phyloP scores from a whole-genome alignment of 2,888 invertebrate genomes.

The Sarcophaga carnaria region DNA sequence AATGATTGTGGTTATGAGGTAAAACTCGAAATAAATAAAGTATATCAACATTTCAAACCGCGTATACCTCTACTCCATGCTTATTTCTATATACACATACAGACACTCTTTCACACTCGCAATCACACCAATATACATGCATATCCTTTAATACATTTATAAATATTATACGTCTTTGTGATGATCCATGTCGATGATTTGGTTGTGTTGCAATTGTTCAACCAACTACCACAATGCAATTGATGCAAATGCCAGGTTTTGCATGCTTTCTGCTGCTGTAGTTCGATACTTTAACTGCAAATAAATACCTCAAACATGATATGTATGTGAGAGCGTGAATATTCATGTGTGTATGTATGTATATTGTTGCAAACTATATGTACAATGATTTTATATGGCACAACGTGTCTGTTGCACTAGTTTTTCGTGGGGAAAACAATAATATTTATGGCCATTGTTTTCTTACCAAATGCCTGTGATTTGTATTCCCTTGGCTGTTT shows the following conservation, averaged over 20 bases:
- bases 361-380: no score
- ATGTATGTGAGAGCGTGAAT: no score
- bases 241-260: background rate
- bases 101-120: background rate
- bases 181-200: background rate
- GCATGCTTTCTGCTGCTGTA: background rate
- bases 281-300: no score
- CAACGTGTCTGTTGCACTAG: no score
- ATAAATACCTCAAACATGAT: no score
- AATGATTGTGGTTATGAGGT: conserved; percentile 61
- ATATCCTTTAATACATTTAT: background rate
- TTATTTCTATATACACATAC: no score
- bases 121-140: background rate
- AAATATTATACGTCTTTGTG: conserved; percentile 18
- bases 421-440: no score
- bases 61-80: conserved; percentile 4
- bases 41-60: conserved; percentile 57
- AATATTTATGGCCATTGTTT: conserved; percentile 9
- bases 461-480: conserved; percentile 15
- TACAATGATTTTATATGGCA: no score
- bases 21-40: conserved; percentile 59
- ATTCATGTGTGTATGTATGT: no score
- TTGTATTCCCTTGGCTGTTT: background rate
- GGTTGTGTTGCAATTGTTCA: background rate
- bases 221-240: background rate